These are phyloP conservation scores for Hylyphantes graminicola DNA, from an alignment of 1,140 invertebrate genomes.

Conservation along the genomic window DNA sequence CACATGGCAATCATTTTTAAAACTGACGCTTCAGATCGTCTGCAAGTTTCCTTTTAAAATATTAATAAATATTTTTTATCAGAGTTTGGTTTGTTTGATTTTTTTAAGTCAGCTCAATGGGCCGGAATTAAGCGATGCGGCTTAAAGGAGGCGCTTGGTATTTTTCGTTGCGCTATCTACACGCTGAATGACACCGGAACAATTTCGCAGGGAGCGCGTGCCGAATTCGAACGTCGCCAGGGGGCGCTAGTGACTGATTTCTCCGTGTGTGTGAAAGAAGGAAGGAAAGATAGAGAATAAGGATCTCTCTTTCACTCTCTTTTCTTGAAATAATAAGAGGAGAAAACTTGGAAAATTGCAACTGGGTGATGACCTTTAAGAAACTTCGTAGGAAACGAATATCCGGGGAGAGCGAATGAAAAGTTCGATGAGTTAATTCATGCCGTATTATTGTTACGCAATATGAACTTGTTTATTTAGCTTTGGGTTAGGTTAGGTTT, in stretches of 20 bases:
- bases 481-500: no score
- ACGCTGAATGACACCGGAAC: conserved; percentile 34
- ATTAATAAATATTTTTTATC: background rate
- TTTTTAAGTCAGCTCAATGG: background rate
- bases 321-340: background rate
- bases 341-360: background rate
- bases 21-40: background rate
- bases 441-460: no score
- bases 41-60: background rate
- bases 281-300: conserved; percentile 6
- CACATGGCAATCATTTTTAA: conserved; percentile 16
- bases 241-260: conserved; percentile 16
- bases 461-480: no score
- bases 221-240: conserved; percentile 5
- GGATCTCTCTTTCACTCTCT: no score
- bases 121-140: background rate
- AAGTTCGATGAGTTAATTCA: no score
- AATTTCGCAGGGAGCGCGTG: conserved; percentile 44
- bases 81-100: background rate
- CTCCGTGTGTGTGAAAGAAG: background rate
- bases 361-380: conserved; percentile 40
- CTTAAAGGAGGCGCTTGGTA: background rate
- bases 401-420: no score
- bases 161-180: conserved; percentile 20
- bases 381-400: background rate